Evolutionary conservation across 2,797 vertebrate genomes (phyloP).

Genomic region (Urosaurus nigricauda): DNA sequence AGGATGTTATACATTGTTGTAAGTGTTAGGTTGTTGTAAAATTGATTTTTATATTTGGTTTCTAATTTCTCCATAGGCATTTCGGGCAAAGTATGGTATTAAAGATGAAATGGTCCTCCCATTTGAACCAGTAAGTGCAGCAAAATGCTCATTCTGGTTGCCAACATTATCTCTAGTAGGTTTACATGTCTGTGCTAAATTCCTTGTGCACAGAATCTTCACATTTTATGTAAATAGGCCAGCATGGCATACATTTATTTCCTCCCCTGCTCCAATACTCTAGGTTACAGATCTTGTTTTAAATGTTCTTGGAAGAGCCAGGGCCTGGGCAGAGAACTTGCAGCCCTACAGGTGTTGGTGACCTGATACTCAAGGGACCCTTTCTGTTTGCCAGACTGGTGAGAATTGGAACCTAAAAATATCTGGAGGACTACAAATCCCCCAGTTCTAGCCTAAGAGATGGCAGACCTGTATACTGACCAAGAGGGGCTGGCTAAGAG

Average conservation of each 20-base stretch:
- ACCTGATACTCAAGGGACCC: neutral
- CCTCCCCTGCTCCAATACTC: neutral
- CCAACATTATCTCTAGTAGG: neutral
- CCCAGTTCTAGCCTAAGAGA: neutral
- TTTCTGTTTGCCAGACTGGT: neutral
- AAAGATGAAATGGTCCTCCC: slow-evolving; percentile 97
- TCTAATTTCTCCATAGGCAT: slow-evolving; percentile 80
- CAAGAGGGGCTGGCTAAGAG: neutral
- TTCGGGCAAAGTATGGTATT: slow-evolving; percentile 94
- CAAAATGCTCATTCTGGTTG: neutral
- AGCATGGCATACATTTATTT: neutral
- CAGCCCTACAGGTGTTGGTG: neutral
- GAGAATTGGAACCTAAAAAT: neutral
- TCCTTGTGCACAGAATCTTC: neutral
- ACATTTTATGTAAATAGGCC: neutral
- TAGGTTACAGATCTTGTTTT: neutral
- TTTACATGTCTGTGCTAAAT: neutral
- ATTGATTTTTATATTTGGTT: slow-evolving; percentile 29
- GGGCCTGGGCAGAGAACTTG: neutral
- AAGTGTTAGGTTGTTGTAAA: neutral
- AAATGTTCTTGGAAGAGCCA: neutral
- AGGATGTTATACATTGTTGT: too few relatives aligned
- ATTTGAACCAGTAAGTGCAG: slow-evolving; percentile 91
- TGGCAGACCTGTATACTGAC: neutral
- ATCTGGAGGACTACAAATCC: neutral